These are phyloP conservation scores for Campylomormyrus numenius DNA, from an alignment of 2,113 vertebrate species.

Conservation along the genomic window DNA sequence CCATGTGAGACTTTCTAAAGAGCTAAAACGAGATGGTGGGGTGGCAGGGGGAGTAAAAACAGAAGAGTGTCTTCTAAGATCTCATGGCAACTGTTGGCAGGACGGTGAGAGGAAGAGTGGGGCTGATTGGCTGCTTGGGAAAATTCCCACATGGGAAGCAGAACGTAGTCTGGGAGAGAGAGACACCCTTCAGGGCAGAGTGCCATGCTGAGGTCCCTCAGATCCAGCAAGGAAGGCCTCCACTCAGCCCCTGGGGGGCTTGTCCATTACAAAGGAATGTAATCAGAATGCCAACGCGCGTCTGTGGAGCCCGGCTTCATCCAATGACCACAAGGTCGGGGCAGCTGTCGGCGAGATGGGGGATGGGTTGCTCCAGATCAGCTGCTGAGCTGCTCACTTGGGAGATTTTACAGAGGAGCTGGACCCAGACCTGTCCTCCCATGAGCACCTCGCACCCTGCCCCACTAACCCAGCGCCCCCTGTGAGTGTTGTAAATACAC, in stretches of 20 bases:
- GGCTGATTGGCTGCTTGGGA: not conserved
- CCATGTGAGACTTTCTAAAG: not conserved
- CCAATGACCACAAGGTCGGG: conserved; percentile 8
- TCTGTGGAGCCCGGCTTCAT: conserved; percentile 15
- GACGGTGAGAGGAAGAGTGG: not conserved
- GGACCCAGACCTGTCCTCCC: not conserved
- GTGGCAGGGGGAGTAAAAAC: not conserved
- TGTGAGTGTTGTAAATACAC: not conserved
- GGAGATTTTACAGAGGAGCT: not conserved
- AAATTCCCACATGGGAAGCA: not conserved
- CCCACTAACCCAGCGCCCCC: not conserved
- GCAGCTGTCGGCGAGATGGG: not conserved
- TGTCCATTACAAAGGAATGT: conserved; percentile 46
- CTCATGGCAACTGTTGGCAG: not conserved
- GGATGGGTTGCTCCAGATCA: conserved; percentile 22
- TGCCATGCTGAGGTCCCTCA: not conserved
- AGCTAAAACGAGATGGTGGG: conserved; percentile 28
- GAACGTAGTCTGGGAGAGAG: not conserved
- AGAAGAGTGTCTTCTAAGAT: not conserved
- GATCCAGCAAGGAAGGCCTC: conserved; percentile 33
- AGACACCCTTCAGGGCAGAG: not conserved
- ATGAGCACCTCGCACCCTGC: not conserved
- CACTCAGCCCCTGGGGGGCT: conserved; percentile 20
- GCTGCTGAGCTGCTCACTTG: not conserved
- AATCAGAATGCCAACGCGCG: conserved; percentile 28